Conservation (phyloP, 1,140 invertebrate species). For the Leptinotarsa texana region DNA sequence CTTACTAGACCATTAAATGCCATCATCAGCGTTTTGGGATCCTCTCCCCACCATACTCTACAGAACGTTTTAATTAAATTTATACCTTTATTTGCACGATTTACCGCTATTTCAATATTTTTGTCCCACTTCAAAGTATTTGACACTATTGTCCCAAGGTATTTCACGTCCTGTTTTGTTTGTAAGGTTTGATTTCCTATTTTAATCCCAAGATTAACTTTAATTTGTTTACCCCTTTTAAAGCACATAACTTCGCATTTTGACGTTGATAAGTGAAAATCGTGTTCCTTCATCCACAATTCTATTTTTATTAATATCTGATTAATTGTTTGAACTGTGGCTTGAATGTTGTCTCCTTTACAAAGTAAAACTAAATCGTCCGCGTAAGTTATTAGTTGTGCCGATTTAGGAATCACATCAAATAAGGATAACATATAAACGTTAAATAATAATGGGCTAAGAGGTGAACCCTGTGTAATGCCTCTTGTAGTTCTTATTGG, state of each 20-base stretch:
- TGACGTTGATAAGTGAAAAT: neutral
- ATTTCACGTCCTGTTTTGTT: slow-evolving; percentile 19
- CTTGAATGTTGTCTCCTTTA: neutral
- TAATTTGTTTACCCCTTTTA: slow-evolving; percentile 7
- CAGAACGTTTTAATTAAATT: slow-evolving; percentile 23
- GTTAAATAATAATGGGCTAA: slow-evolving; percentile 30
- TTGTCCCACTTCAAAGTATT: slow-evolving; percentile 20
- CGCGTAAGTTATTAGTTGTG: slow-evolving; percentile 28
- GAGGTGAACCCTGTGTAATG: slow-evolving; percentile 24
- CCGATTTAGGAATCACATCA: neutral
- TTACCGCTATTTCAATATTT: slow-evolving; percentile 6
- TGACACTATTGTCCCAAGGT: neutral
- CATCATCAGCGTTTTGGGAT: slow-evolving; percentile 18
- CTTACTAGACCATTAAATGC: neutral
- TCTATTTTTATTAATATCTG: neutral
- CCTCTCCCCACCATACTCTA: slow-evolving; percentile 24
- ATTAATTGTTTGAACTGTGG: neutral
- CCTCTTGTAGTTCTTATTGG: neutral
- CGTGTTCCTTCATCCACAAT: slow-evolving; percentile 8
- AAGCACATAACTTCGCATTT: slow-evolving; percentile 18
- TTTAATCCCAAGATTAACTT: neutral
- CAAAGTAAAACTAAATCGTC: slow-evolving; percentile 27
- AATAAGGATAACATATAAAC: slow-evolving; percentile 27
- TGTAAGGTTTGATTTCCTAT: neutral
- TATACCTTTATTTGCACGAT: slow-evolving; percentile 14